Evolutionary conservation across 2,113 vertebrate genomes (phyloP).

Genomic region (Ptilonorhynchus violaceus): DNA sequence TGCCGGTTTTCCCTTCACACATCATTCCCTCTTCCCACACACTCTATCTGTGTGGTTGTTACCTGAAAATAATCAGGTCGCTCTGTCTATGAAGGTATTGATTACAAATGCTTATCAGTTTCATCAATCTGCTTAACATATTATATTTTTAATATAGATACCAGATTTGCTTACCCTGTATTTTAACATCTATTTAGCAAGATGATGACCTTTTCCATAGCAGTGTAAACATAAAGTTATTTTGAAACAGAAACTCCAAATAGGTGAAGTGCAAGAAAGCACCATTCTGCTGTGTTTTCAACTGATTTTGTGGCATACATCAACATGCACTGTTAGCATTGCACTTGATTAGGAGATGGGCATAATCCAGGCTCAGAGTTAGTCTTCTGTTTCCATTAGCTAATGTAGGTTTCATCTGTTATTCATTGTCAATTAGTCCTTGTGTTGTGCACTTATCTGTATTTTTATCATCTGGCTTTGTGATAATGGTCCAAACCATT

Average conservation of each 20-base stretch:
- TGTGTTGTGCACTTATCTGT: neutral
- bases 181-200: neutral
- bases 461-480: neutral
- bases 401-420: neutral
- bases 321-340: neutral
- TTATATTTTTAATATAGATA: neutral
- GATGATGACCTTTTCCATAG: neutral
- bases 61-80: neutral
- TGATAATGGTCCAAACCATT: neutral
- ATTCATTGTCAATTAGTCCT: neutral
- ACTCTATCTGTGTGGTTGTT: neutral
- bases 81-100: neutral
- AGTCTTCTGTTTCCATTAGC: neutral
- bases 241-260: neutral
- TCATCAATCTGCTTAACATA: neutral
- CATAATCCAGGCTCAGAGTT: neutral
- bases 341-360: neutral
- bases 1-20: neutral
- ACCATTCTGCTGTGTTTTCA: neutral
- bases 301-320: neutral
- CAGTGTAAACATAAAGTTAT: neutral
- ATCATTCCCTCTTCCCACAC: neutral
- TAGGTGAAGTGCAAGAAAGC: neutral
- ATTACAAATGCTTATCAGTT: neutral
- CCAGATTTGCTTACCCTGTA: neutral